These are phyloP conservation scores for Rhyacichthys aspro DNA, from an alignment of 2,797 vertebrate genomes.

Conservation along the genomic window DNA sequence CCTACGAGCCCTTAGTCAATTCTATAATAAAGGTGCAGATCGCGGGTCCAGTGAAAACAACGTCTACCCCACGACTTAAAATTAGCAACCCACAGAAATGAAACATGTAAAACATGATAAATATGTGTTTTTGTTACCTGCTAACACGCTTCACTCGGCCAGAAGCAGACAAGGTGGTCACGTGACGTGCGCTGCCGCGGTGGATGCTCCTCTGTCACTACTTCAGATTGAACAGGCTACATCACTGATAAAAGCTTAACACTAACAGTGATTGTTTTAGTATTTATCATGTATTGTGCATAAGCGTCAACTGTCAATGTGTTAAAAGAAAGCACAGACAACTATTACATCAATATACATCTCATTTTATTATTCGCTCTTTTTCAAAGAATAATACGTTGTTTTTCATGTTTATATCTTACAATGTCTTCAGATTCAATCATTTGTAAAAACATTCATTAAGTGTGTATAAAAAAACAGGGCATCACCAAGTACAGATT, in stretches of 20 bases:
- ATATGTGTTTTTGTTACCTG: conserved; percentile 81
- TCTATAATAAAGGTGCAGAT: background rate
- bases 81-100: background rate
- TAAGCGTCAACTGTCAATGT: no score
- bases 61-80: accelerated
- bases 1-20: conserved; percentile 14
- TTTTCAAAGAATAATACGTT: conserved; percentile 75
- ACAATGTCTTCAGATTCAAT: conserved; percentile 77
- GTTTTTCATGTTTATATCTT: conserved; percentile 71
- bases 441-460: conserved; percentile 85
- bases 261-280: no score
- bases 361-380: conserved; percentile 75
- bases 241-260: no score
- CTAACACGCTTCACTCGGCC: conserved; percentile 82
- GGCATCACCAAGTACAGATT: conserved; percentile 74
- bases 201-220: conserved; percentile 47
- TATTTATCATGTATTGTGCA: no score
- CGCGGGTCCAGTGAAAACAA: background rate
- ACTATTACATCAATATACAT: conserved; percentile 78
- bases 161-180: conserved; percentile 83
- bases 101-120: conserved; percentile 18
- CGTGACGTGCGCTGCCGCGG: conserved; percentile 76
- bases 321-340: conserved; percentile 15
- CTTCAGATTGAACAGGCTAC: no score
- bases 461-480: conserved; percentile 80